Evolutionary conservation across 2,113 vertebrate species (phyloP).

Genomic region (Papio anubis): DNA sequence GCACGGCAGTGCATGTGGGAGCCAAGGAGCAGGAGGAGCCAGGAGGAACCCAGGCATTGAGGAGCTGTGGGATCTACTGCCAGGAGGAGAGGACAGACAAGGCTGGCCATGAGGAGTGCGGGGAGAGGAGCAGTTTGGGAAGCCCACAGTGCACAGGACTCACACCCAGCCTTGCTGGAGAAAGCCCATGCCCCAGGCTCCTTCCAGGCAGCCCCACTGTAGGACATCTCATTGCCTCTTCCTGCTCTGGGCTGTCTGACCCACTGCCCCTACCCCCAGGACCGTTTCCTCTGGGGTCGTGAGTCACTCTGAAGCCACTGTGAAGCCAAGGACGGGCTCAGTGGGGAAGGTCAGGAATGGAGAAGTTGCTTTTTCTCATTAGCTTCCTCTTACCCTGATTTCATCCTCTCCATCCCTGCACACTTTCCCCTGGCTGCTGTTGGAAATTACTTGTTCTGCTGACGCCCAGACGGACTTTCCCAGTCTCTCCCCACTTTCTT

Average conservation of each 20-base stretch:
- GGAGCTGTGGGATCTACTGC: accelerated
- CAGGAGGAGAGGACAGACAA: no score
- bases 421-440: neutral
- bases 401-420: neutral
- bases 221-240: neutral
- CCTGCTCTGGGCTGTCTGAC: neutral
- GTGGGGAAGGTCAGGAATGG: neutral
- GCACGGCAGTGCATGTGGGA: neutral
- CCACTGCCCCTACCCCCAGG: no score
- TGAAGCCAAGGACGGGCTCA: neutral
- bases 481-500: neutral
- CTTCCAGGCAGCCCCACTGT: neutral
- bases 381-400: no score
- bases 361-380: neutral
- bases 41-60: neutral
- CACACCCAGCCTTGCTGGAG: accelerated
- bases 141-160: accelerated
- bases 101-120: no score
- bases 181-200: neutral
- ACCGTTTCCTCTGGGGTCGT: accelerated
- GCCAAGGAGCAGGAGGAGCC: neutral
- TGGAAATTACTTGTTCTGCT: neutral
- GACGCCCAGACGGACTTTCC: no score
- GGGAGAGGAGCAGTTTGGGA: neutral
- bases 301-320: neutral